phyloP scores from a whole-genome alignment of 2,797 vertebrate genomes.

The Halcyon leucocephala region DNA sequence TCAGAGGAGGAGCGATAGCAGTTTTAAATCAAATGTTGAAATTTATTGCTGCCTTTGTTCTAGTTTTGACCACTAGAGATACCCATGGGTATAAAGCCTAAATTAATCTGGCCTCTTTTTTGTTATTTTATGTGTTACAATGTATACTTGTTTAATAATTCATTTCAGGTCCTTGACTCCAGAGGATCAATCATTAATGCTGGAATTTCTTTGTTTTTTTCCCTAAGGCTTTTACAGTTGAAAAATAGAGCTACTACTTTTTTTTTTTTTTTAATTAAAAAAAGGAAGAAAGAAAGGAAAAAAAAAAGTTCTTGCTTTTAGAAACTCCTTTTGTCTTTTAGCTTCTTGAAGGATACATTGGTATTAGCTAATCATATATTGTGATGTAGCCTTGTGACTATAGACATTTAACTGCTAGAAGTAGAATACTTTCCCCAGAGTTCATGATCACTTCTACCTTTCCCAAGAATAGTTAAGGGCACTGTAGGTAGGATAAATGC shows the following conservation, averaged over 20 bases:
- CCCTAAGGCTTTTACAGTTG: neutral
- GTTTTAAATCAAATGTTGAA: neutral
- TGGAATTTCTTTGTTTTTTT: neutral
- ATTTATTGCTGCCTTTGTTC: neutral
- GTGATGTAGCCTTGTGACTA: neutral
- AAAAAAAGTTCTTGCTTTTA: neutral
- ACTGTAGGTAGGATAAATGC: neutral
- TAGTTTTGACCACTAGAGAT: neutral
- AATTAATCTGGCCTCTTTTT: neutral
- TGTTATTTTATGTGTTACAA: neutral
- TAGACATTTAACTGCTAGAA: neutral
- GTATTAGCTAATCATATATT: neutral
- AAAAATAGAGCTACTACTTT: neutral
- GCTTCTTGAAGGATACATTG: neutral
- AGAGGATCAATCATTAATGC: neutral
- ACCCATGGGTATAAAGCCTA: neutral
- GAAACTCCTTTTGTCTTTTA: neutral
- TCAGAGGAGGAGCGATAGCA: neutral
- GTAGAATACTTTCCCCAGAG: neutral
- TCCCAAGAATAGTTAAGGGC: neutral
- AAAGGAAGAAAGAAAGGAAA: no score
- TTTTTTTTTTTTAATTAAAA: neutral
- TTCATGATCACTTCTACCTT: neutral
- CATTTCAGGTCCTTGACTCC: neutral
- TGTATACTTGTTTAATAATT: neutral